Percentiles rank a stretch among this genome's conserved stretches.
Evolutionary conservation across 2,888 invertebrate species (phyloP).

Genomic region (Pachydiplax longipennis): DNA sequence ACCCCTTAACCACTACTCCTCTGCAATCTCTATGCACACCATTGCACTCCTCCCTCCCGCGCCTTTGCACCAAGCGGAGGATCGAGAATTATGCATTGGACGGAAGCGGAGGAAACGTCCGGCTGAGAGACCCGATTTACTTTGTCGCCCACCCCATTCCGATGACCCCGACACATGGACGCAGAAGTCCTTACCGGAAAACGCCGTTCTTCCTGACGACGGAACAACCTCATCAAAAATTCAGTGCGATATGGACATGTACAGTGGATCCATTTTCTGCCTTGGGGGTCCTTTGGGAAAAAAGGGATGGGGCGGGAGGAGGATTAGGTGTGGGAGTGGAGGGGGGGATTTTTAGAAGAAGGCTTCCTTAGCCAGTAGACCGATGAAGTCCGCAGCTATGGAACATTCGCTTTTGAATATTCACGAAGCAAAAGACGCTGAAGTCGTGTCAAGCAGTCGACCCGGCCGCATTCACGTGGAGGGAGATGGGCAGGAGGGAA

Average conservation of each 20-base stretch:
- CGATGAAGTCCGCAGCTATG: neutral
- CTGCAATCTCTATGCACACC: no score
- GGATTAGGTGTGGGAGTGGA: neutral
- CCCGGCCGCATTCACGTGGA: neutral
- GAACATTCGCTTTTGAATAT: neutral
- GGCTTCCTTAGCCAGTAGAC: neutral
- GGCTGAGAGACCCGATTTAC: no score
- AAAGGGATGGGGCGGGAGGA: neutral
- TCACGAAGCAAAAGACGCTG: neutral
- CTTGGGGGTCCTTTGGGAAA: neutral
- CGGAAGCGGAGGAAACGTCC: no score
- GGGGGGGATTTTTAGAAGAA: neutral
- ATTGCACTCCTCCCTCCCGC: no score
- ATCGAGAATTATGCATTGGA: no score
- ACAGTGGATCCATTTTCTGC: neutral
- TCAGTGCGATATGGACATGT: constrained; percentile 1
- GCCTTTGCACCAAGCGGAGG: no score
- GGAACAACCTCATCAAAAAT: neutral
- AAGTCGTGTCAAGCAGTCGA: neutral
- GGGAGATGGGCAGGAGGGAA: neutral
- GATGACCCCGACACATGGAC: neutral
- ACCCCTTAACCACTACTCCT: no score
- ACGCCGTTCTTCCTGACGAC: neutral
- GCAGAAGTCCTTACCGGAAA: neutral
- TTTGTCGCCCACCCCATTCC: no score